These are phyloP conservation scores for Araneus ventricosus DNA, from an alignment of 1,140 invertebrate species.

Conservation along the genomic window DNA sequence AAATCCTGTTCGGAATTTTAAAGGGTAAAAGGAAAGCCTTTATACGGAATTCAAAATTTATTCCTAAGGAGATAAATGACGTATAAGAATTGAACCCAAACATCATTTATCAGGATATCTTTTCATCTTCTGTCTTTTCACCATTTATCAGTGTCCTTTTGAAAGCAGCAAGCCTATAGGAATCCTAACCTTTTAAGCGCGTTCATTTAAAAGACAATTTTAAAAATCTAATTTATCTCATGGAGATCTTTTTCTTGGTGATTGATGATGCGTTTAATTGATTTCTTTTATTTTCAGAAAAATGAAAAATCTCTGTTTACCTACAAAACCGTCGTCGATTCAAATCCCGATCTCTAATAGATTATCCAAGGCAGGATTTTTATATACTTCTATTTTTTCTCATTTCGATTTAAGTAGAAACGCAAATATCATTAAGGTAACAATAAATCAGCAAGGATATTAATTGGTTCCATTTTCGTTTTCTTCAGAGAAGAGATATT, in stretches of 20 bases:
- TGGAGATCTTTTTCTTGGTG: slow-evolving; percentile 17
- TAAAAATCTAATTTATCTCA: slow-evolving; percentile 30
- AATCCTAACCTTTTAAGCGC: slow-evolving; percentile 8
- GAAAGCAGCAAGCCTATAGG: slow-evolving; percentile 12
- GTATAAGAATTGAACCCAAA: slow-evolving; percentile 34
- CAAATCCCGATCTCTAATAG: background rate
- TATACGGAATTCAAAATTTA: slow-evolving; percentile 44
- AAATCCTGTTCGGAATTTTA: slow-evolving; percentile 37
- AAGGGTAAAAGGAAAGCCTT: slow-evolving; percentile 19
- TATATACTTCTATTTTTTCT: background rate
- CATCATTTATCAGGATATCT: slow-evolving; percentile 45
- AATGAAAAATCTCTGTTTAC: background rate
- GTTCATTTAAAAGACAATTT: slow-evolving; percentile 31
- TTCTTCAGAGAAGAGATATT: too few relatives aligned
- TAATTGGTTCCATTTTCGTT: too few relatives aligned
- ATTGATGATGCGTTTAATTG: background rate
- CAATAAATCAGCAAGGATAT: background rate
- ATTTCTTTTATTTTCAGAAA: background rate
- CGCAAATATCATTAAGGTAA: background rate
- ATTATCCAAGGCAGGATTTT: background rate
- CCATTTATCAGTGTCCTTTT: slow-evolving; percentile 39
- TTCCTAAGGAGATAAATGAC: slow-evolving; percentile 30
- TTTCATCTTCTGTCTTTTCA: slow-evolving; percentile 42
- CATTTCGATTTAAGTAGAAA: background rate
- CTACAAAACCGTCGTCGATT: background rate